phyloP scores from a whole-genome alignment of 2,113 vertebrate genomes.

The Eretmochelys imbricata region DNA sequence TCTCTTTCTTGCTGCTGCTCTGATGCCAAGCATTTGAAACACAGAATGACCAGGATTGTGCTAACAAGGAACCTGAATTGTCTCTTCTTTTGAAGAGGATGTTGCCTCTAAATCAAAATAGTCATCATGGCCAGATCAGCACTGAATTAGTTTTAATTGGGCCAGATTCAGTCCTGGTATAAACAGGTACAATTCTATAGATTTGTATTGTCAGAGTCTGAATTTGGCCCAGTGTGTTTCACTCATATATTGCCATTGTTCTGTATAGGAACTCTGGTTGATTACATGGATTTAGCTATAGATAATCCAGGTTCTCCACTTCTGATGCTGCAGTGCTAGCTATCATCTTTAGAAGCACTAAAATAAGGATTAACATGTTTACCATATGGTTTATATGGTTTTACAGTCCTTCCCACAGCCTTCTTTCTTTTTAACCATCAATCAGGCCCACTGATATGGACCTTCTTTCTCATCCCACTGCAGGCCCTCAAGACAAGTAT shows the following conservation, averaged over 20 bases:
- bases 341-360: constrained; percentile 38
- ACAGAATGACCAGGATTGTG: constrained; percentile 46
- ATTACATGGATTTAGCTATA: not conserved
- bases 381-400: constrained; percentile 39
- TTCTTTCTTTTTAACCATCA: not conserved
- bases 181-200: not conserved
- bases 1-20: constrained; percentile 29
- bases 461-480: not conserved
- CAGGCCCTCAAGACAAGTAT: not conserved
- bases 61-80: not conserved
- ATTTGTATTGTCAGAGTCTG: not conserved
- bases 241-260: not conserved
- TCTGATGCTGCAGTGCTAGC: constrained; percentile 41
- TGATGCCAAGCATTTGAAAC: constrained; percentile 27
- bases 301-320: not conserved
- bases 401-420: constrained; percentile 12
- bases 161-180: not conserved
- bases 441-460: not conserved
- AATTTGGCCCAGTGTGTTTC: not conserved
- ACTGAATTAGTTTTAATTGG: not conserved
- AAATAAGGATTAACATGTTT: constrained; percentile 17
- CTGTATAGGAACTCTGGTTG: not conserved
- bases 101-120: not conserved
- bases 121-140: fast-evolving
- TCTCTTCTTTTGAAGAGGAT: not conserved